Conservation (phyloP, 1,140 invertebrate species). For the Anadara kagoshimensis region DNA sequence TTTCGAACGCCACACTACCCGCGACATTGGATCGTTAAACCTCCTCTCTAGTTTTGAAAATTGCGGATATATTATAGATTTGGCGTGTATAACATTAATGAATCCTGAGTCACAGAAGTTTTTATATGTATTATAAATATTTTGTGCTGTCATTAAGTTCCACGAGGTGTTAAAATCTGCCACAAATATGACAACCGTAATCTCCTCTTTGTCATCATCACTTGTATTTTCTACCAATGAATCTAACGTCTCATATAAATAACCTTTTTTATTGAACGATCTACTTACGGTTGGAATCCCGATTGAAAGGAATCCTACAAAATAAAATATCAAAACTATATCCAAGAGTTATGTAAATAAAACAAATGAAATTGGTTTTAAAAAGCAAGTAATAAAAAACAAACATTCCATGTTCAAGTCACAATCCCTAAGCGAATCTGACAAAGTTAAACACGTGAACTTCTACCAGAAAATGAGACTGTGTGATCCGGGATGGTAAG, state of each 20-base stretch:
- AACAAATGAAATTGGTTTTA: too few relatives aligned
- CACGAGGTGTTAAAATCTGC: constrained; percentile 46
- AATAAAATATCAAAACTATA: constrained; percentile 6
- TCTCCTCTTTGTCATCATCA: constrained; percentile 42
- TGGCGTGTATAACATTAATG: constrained; percentile 90
- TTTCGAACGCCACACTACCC: constrained; percentile 78
- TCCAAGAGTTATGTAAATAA: too few relatives aligned
- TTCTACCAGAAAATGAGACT: too few relatives aligned
- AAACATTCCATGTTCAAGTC: too few relatives aligned
- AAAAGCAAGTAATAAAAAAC: too few relatives aligned
- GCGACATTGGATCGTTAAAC: constrained; percentile 87
- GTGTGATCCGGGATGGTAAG: too few relatives aligned
- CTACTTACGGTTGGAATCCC: constrained; percentile 62
- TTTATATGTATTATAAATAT: constrained; percentile 84
- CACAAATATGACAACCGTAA: constrained; percentile 57
- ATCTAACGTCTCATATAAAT: constrained; percentile 51
- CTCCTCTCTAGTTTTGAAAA: constrained; percentile 80
- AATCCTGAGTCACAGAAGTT: constrained; percentile 84
- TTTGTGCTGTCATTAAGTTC: constrained; percentile 52
- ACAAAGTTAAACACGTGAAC: too few relatives aligned
- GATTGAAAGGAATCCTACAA: constrained; percentile 62
- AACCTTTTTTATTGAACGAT: constrained; percentile 26
- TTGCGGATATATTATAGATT: constrained; percentile 89
- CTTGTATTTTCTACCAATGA: constrained; percentile 52
- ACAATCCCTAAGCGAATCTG: too few relatives aligned